A percentile compares a stretch with the other conserved stretches of the same genome.
Conservation (phyloP, 2,888 invertebrate species). For the Ophioninae sp. region DNA sequence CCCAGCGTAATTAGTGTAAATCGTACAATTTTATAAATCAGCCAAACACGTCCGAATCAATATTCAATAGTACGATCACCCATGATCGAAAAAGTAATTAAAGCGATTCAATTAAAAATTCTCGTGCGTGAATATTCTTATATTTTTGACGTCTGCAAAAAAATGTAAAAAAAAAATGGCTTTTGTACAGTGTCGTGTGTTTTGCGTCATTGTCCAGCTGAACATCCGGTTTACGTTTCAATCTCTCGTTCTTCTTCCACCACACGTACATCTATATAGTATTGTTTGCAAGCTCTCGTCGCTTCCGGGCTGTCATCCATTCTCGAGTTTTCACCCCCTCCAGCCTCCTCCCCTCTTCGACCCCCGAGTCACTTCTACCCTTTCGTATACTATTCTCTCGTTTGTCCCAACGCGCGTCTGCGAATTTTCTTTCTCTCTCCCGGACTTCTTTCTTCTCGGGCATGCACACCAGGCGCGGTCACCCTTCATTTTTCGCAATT, state of each 20-base stretch:
- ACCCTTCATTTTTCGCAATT: constrained; percentile 72
- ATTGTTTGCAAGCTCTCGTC: constrained; percentile 35
- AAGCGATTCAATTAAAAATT: no score
- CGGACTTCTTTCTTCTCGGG: constrained; percentile 28
- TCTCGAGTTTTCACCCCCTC: constrained; percentile 42
- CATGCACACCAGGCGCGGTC: constrained; percentile 54
- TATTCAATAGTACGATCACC: background rate
- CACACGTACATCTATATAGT: constrained; percentile 17
- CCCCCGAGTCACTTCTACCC: background rate
- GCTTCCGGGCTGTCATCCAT: constrained; percentile 43
- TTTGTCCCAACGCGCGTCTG: constrained; percentile 25
- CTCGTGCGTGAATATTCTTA: no score
- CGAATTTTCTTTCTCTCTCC: constrained; percentile 50
- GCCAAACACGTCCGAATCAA: background rate
- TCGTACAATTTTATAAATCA: background rate
- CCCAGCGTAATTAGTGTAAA: no score
- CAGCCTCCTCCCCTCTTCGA: constrained; percentile 9
- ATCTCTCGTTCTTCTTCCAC: constrained; percentile 30
- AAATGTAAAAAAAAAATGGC: background rate
- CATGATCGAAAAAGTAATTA: background rate
- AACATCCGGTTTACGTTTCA: constrained; percentile 55
- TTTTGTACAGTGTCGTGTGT: background rate
- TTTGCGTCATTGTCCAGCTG: constrained; percentile 43
- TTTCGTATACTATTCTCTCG: constrained; percentile 14
- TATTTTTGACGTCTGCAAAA: no score